A percentile compares a stretch with the other conserved stretches of the same genome.
phyloP scores from a whole-genome alignment of 2,888 invertebrate species.

The Byasa hedistus region DNA sequence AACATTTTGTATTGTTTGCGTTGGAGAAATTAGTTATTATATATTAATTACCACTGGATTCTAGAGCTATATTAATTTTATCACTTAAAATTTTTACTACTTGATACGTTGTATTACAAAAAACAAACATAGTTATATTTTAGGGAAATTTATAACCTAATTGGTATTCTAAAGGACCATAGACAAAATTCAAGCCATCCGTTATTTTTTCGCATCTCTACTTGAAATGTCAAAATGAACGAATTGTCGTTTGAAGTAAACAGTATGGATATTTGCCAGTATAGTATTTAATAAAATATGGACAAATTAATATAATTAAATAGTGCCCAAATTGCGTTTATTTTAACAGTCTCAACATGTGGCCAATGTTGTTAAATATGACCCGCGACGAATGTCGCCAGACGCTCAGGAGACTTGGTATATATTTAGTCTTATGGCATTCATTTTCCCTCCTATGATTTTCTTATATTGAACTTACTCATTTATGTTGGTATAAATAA shows the following conservation, averaged over 20 bases:
- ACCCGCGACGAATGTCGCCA: slow-evolving; percentile 93
- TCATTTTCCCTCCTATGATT: slow-evolving; percentile 78
- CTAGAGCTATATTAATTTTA: not conserved
- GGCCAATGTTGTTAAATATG: slow-evolving; percentile 89
- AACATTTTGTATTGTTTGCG: no score
- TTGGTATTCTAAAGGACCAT: slow-evolving; percentile 49
- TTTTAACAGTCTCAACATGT: slow-evolving; percentile 64
- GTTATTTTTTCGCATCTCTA: slow-evolving; percentile 48
- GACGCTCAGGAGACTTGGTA: slow-evolving; percentile 92
- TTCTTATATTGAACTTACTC: slow-evolving; percentile 55
- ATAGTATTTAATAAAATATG: slow-evolving; percentile 73
- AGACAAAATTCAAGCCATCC: slow-evolving; percentile 62
- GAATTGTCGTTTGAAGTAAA: slow-evolving; percentile 81
- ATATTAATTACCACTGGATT: no score
- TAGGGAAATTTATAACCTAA: not conserved
- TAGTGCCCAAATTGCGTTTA: slow-evolving; percentile 55
- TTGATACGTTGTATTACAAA: slow-evolving; percentile 4
- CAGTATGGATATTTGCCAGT: slow-evolving; percentile 80
- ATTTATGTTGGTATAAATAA: slow-evolving; percentile 44
- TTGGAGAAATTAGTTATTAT: no score
- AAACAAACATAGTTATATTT: not conserved
- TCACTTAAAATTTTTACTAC: slow-evolving; percentile 4
- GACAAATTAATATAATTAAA: slow-evolving; percentile 64
- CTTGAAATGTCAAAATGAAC: slow-evolving; percentile 76
- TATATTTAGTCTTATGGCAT: slow-evolving; percentile 76